Conservation (phyloP, 2,797 vertebrate genomes). For the Bryconaethiops microstoma region DNA sequence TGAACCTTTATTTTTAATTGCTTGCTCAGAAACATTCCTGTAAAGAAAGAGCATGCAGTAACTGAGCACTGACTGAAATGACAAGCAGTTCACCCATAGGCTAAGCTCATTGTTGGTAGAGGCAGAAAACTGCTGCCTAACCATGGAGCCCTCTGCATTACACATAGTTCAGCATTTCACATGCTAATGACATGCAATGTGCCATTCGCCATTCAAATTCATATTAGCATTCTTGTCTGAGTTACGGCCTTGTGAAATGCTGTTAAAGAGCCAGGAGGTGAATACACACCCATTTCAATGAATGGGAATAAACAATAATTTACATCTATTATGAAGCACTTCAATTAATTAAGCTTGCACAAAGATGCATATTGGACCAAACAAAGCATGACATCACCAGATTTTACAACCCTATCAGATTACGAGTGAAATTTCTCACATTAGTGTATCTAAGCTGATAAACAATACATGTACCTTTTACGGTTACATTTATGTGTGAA, state of each 20-base stretch:
- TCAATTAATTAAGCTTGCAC: slow-evolving; percentile 6
- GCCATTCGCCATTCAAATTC: slow-evolving; percentile 59
- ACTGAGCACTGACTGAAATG: slow-evolving; percentile 7
- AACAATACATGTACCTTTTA: not conserved
- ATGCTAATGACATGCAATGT: slow-evolving; percentile 52
- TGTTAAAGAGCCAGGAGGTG: slow-evolving; percentile 51
- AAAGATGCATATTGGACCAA: slow-evolving; percentile 34
- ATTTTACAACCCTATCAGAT: not conserved
- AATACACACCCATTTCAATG: slow-evolving; percentile 67
- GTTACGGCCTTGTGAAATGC: slow-evolving; percentile 57
- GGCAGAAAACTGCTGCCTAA: slow-evolving; percentile 24
- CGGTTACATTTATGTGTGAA: not conserved
- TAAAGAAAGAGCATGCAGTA: not conserved
- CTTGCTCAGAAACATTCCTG: slow-evolving; percentile 10
- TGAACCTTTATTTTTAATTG: not conserved
- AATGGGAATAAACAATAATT: slow-evolving; percentile 69
- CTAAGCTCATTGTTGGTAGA: slow-evolving; percentile 20
- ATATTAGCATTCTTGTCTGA: slow-evolving; percentile 58
- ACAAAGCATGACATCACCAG: not conserved
- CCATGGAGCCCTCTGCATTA: slow-evolving; percentile 47
- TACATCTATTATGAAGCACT: slow-evolving; percentile 22
- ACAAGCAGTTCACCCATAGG: slow-evolving; percentile 30
- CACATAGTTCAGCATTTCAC: slow-evolving; percentile 49
- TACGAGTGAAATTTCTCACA: not conserved
- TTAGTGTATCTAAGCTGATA: not conserved